Evolutionary conservation across 2,113 vertebrate species (phyloP), one percentile per base, ranked within the genome.

Genomic region (Microtus montanus): DNA sequence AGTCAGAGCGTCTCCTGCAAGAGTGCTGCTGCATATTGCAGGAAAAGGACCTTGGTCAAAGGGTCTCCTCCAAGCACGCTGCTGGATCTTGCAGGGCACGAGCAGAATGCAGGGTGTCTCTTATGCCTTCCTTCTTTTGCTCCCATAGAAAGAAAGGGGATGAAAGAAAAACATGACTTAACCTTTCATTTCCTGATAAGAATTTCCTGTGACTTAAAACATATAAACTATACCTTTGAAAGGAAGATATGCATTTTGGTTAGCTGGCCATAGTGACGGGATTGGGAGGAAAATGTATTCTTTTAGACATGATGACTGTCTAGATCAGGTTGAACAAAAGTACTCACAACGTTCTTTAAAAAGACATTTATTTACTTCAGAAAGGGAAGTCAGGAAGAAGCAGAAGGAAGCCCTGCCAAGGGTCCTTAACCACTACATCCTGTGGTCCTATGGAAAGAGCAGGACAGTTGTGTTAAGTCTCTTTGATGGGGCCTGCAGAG

Each of bases 201-300:
- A 96, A 95, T 93, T 97, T 96, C 96, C 96, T 95, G 86, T 88
- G 87, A 94, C 97, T 97, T 95, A 87, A 90, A 91, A 89, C 90
- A 95, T 82, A 77, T 93, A 84, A 95, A 90, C 93, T 90, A 90
- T 94, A 80, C 70, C 85, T 41, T 49, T 61, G 41, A 66, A 63
- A 44, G 49, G 38, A 49, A 92, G 94, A 66, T 94, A 91, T 49
- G 13, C 61, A 66, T 89, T 80, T 96, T 96, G 93, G 86, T 87
- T 91, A 49, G 35, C 87, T 96, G 92, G 64, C 73, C 7, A 52
- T 86, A 24, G 15, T 44, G 38, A 84, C 63, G 30, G 54, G 30
- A 84, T 95, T 47, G 24, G 7, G 22, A 28, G 35, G 1, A 20
- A 66, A 79, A 78, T 94, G 35, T 0, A 89, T 58, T 63, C 61